Conservation (phyloP, 2,797 vertebrate genomes). For the Lerista edwardsae region DNA sequence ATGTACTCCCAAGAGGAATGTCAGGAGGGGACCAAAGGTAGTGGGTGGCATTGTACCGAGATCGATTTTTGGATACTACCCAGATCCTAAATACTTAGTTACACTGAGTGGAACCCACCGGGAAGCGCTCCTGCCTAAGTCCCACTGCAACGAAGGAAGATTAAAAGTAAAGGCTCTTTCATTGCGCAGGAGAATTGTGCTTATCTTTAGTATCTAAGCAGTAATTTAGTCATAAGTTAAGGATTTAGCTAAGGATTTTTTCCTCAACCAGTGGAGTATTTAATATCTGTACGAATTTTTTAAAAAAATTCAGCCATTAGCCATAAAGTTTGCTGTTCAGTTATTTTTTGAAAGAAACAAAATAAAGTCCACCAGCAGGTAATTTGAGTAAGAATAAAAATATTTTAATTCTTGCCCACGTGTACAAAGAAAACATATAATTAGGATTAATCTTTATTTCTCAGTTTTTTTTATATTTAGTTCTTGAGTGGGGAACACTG, state of each 20-base stretch:
- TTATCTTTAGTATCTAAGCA: not conserved
- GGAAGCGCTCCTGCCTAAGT: not conserved
- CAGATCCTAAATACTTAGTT: not conserved
- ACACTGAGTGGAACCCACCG: not conserved
- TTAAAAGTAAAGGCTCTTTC: not conserved
- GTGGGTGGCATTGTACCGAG: not conserved
- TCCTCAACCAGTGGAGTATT: not conserved
- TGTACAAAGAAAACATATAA: no score
- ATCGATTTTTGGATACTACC: not conserved
- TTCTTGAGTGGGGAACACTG: not conserved
- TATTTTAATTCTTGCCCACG: not conserved
- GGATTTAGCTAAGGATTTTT: not conserved
- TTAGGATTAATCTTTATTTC: not conserved
- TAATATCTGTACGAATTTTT: not conserved
- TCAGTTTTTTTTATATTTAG: not conserved
- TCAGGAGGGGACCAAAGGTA: no score
- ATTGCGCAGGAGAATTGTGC: not conserved
- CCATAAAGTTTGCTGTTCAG: not conserved
- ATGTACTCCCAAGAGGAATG: not conserved
- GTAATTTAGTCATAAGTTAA: no score
- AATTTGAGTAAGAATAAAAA: not conserved
- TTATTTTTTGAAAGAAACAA: not conserved
- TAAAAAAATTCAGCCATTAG: not conserved
- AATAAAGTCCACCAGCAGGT: not conserved
- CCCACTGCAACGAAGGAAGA: not conserved